phyloP scores from a whole-genome alignment of 2,113 vertebrate species.

The Cyrtonyx montezumae region DNA sequence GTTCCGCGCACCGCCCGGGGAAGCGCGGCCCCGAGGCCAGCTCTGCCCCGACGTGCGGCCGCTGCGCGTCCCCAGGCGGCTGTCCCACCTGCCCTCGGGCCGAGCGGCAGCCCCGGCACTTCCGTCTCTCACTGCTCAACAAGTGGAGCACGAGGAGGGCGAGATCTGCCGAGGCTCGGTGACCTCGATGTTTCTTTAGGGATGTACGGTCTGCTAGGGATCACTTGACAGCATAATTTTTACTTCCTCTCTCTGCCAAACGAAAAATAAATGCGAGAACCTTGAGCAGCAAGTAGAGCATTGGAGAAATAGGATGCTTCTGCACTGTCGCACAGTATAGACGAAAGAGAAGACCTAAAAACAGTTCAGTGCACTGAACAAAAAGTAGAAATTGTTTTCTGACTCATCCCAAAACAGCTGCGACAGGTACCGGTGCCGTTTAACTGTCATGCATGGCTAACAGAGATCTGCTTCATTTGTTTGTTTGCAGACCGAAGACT shows the following conservation, averaged over 20 bases:
- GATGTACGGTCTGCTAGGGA: neutral
- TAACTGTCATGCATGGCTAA: neutral
- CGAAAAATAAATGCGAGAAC: neutral
- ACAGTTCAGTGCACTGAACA: neutral
- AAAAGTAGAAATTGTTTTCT: neutral
- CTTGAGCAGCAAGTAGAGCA: neutral
- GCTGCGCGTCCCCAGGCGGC: neutral
- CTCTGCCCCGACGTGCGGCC: no score
- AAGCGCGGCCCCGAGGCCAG: fast-evolving
- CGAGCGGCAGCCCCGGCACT: neutral
- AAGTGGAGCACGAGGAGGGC: neutral
- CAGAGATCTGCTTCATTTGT: neutral
- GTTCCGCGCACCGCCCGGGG: fast-evolving
- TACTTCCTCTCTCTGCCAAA: neutral
- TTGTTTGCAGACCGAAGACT: neutral
- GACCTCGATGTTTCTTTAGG: neutral
- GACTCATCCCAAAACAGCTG: neutral
- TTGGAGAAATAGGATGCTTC: neutral
- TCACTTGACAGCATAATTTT: neutral
- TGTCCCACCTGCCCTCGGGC: neutral
- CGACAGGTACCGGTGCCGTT: neutral
- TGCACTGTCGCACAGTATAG: neutral
- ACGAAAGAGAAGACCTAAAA: neutral
- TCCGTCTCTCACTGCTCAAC: neutral
- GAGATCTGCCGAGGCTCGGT: fast-evolving